Conservation (phyloP, 2,888 invertebrate species). For the Eulithis testata region DNA sequence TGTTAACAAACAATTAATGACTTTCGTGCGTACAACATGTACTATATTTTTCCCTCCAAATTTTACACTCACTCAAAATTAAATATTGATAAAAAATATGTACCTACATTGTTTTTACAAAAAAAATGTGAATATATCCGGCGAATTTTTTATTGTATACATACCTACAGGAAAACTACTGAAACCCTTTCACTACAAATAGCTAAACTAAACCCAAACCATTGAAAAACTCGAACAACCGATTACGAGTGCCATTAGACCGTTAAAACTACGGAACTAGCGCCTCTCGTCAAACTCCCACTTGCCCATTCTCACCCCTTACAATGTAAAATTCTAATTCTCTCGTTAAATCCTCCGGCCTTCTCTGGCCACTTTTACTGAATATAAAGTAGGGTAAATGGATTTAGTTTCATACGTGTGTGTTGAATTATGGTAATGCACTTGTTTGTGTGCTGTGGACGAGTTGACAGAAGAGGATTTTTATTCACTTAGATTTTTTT, state of each 20-base stretch:
- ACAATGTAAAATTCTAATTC: slow-evolving; percentile 75
- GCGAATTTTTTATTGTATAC: too few relatives aligned
- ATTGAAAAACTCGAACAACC: slow-evolving; percentile 5
- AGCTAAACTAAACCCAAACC: slow-evolving; percentile 1
- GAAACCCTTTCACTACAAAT: not conserved
- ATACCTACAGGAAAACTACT: not conserved
- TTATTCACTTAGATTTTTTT: not conserved
- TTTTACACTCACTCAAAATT: too few relatives aligned
- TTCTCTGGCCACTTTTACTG: slow-evolving; percentile 59
- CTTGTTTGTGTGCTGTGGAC: slow-evolving; percentile 25
- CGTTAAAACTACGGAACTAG: slow-evolving; percentile 20
- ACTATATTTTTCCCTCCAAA: too few relatives aligned
- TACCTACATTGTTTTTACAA: too few relatives aligned
- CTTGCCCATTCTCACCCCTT: slow-evolving; percentile 43
- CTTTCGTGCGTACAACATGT: too few relatives aligned
- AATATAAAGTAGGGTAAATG: slow-evolving; percentile 63
- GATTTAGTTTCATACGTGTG: slow-evolving; percentile 55
- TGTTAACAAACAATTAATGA: too few relatives aligned
- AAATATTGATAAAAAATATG: too few relatives aligned
- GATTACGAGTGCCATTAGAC: slow-evolving; percentile 12
- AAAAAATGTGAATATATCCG: too few relatives aligned
- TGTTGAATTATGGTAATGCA: slow-evolving; percentile 52
- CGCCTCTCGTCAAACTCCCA: slow-evolving; percentile 45
- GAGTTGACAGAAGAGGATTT: slow-evolving; percentile 11
- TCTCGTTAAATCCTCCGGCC: slow-evolving; percentile 64